These are phyloP conservation scores for Oreochromis mossambicus DNA, from an alignment of 2,797 vertebrate genomes.

Conservation along the genomic window DNA sequence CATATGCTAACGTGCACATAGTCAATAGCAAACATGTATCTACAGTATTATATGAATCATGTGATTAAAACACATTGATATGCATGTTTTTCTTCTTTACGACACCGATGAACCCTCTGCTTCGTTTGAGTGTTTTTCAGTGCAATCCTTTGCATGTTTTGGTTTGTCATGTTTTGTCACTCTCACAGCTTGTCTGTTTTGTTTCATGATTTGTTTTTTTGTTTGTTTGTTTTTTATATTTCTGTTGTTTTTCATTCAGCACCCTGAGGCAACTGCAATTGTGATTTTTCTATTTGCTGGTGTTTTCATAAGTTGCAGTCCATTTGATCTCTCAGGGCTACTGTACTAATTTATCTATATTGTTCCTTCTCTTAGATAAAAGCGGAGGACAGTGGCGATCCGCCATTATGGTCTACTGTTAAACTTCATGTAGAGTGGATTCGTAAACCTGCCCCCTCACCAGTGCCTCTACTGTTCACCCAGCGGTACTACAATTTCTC, in stretches of 20 bases:
- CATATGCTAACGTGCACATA: no score
- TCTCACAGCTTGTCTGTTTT: background rate
- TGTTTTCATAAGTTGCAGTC: background rate
- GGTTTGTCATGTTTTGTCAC: background rate
- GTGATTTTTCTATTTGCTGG: background rate
- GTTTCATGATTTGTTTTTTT: background rate
- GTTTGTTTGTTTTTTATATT: background rate
- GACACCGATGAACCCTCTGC: background rate
- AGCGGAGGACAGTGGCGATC: slow-evolving; percentile 89
- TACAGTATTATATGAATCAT: background rate
- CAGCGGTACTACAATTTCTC: slow-evolving; percentile 89
- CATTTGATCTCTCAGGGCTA: background rate
- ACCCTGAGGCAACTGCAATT: background rate
- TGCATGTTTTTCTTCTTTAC: background rate
- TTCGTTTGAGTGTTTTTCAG: background rate
- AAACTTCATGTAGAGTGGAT: slow-evolving; percentile 94
- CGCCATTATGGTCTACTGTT: slow-evolving; percentile 87
- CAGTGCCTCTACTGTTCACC: slow-evolving; percentile 83
- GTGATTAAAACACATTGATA: background rate
- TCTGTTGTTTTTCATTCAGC: background rate
- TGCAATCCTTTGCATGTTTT: background rate
- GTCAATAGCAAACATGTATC: background rate
- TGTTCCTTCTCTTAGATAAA: slow-evolving; percentile 81
- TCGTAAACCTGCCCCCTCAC: slow-evolving; percentile 81
- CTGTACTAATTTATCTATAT: background rate